Conservation (phyloP, 2,797 vertebrate genomes). For the Hirundo rustica region DNA sequence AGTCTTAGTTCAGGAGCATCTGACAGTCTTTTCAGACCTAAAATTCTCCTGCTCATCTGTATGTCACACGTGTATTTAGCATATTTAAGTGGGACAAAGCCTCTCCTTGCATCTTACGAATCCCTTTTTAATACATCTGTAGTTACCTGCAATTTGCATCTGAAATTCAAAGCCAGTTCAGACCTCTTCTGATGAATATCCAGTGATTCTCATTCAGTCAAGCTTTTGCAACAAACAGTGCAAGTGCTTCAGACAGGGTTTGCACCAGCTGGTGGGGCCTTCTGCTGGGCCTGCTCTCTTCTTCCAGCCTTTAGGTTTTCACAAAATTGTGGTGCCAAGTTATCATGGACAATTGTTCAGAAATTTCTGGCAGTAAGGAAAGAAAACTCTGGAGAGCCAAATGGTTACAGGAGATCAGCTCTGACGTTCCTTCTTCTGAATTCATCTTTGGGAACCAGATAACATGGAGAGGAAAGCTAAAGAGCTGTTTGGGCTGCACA, state of each 20-base stretch:
- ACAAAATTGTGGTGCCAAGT: not conserved
- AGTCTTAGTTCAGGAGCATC: constrained; percentile 46
- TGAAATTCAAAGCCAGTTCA: constrained; percentile 16
- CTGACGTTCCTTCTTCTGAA: not conserved
- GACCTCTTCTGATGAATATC: not conserved
- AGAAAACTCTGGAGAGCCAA: not conserved
- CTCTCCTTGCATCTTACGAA: not conserved
- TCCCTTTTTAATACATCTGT: not conserved
- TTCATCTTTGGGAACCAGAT: not conserved
- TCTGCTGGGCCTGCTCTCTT: not conserved
- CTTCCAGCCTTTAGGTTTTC: not conserved
- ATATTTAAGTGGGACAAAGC: not conserved
- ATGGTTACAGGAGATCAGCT: not conserved
- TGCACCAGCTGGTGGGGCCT: not conserved
- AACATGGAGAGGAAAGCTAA: not conserved
- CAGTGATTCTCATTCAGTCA: not conserved
- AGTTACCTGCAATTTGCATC: not conserved
- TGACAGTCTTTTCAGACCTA: not conserved
- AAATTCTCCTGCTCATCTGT: not conserved
- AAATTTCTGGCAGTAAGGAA: not conserved
- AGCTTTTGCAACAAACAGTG: constrained; percentile 14
- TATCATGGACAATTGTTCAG: not conserved
- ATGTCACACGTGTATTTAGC: not conserved
- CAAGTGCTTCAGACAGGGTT: not conserved
- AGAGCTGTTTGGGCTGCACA: not conserved